Base-by-base conservation (phyloP, 2,888 invertebrate genomes). In the Shargacucullia verbasci region DNA sequence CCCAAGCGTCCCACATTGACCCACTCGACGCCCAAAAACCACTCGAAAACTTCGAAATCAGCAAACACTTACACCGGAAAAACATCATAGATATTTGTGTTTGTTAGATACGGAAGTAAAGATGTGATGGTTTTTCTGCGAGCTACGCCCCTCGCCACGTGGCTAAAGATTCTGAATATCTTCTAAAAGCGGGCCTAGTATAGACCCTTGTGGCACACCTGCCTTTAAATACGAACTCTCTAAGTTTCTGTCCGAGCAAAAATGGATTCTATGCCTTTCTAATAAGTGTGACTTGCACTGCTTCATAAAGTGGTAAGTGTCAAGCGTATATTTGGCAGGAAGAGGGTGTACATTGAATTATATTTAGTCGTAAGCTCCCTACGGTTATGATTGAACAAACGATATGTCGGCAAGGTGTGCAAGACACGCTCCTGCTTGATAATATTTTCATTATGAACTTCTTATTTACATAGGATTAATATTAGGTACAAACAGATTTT, bases 271-370 rank as follows among this genome's bases (percentile, higher is more conserved):
- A 86, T 62, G 46, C 13, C 69, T 45, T 62, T 68, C 46, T 15
- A 58, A 79, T 87, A 90, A 65, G 75, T 69, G 12, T 55, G 43
- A 56, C 20, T 43, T 0, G 12, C 47, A 59, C 52, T 58, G 82
- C 65, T 80, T 48, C 29, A 27, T 65, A 59, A 47, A 47, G 44
- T 85, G 80, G 86, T 86, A 80, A 81, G 81, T 80, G 73, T 69
- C 76, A 80, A 78, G 82, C 83, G 84, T 86, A 90, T 90, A 90
- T 92, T 92, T 90, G 90, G 90, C 92, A 92, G 94, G 92, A 93
- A 92, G 93, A 93, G 93, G 93, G 94, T 91, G 92, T 91, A 86
- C 87, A 90, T 90, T 88, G 89, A 89, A 90, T 90, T 94, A 93
- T 93, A 92, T 93, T 92, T 92, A 93, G 93, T 91, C 86, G 82